Conservation (phyloP, 1,140 invertebrate species). For the Dendrolimus kikuchii region DNA sequence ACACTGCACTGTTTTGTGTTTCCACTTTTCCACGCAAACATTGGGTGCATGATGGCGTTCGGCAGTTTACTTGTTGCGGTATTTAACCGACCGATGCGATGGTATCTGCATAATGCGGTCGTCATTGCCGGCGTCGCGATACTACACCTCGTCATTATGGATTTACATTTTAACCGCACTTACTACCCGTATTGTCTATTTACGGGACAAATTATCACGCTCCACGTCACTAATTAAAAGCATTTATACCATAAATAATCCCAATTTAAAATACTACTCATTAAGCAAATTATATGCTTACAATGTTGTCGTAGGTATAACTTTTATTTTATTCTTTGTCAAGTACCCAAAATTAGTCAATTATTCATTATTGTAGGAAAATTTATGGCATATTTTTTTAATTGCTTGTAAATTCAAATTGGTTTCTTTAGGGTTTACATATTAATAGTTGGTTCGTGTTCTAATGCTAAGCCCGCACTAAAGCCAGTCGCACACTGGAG, state of each 20-base stretch:
- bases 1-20: too few relatives aligned
- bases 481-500: too few relatives aligned
- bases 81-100: constrained; percentile 51
- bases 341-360: too few relatives aligned
- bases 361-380: too few relatives aligned
- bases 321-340: not conserved
- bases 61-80: constrained; percentile 60
- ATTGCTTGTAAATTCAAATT: too few relatives aligned
- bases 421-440: too few relatives aligned
- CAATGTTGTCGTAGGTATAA: not conserved
- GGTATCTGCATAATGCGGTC: constrained; percentile 63
- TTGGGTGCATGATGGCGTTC: constrained; percentile 20
- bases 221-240: not conserved
- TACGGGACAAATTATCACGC: not conserved
- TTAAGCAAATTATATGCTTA: not conserved
- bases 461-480: too few relatives aligned
- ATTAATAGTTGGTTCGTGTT: too few relatives aligned
- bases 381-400: too few relatives aligned
- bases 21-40: constrained; percentile 26
- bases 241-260: not conserved
- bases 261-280: not conserved
- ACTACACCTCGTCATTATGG: constrained; percentile 47
- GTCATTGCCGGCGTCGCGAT: constrained; percentile 34
- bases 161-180: constrained; percentile 49
- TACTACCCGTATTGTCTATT: constrained; percentile 37